Percentiles rank a stretch among this genome's conserved stretches.
phyloP scores from a whole-genome alignment of 2,113 vertebrate species.

The Oreochromis aureus region DNA sequence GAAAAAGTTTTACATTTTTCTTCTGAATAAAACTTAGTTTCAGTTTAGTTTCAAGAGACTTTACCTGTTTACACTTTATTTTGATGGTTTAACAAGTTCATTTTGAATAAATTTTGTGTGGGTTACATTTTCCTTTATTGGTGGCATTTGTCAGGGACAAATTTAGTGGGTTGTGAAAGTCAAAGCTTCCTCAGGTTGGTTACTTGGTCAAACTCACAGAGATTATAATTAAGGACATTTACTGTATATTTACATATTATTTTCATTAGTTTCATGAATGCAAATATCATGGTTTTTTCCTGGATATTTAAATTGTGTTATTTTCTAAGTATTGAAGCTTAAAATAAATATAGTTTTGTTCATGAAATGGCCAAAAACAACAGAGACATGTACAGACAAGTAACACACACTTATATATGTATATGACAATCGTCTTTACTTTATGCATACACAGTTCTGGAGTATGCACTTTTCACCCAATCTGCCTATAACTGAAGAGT shows the following conservation, averaged over 20 bases:
- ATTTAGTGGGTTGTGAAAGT: background rate
- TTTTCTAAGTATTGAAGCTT: background rate
- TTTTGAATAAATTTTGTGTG: background rate
- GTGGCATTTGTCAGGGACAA: background rate
- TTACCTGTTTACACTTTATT: background rate
- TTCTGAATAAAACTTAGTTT: background rate
- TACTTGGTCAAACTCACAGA: background rate
- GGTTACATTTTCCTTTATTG: background rate
- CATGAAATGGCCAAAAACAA: background rate
- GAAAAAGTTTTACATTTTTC: background rate
- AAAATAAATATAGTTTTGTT: background rate
- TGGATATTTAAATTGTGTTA: background rate
- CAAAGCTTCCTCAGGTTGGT: background rate
- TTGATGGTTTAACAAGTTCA: background rate
- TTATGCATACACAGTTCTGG: background rate
- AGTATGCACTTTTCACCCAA: background rate
- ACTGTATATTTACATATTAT: background rate
- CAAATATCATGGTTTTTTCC: fast-evolving
- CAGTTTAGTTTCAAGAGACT: background rate
- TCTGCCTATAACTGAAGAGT: background rate
- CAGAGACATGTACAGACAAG: background rate
- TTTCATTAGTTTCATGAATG: background rate
- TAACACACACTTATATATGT: background rate
- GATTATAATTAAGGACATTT: background rate
- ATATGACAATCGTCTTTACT: background rate